Conservation (phyloP, 2,888 invertebrate genomes). For the Tillus elongatus region DNA sequence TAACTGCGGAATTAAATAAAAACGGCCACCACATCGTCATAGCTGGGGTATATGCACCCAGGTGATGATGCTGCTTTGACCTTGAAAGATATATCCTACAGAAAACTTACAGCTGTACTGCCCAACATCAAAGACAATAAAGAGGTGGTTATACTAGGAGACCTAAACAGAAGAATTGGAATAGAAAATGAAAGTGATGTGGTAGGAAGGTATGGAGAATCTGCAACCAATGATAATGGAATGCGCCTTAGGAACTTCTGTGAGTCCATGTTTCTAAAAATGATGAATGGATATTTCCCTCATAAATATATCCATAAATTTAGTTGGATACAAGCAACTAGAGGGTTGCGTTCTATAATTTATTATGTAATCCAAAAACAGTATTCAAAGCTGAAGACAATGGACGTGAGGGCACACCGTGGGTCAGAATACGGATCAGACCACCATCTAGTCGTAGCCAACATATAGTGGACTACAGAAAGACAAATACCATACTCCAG, state of each 20-base stretch:
- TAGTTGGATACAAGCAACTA: conserved; percentile 3
- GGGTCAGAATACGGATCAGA: conserved; percentile 4
- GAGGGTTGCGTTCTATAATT: conserved; percentile 3
- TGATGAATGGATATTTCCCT: conserved; percentile 3
- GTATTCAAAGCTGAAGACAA: not conserved
- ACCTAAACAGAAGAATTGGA: conserved; percentile 10
- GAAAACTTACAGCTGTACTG: conserved; percentile 8
- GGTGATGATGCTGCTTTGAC: conserved; percentile 6
- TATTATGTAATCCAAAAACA: conserved; percentile 1
- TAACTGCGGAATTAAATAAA: conserved; percentile 9
- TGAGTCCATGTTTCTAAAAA: conserved; percentile 5
- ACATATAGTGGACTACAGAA: conserved; percentile 7
- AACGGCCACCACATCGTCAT: conserved; percentile 11
- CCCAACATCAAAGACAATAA: conserved; percentile 9
- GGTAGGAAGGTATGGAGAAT: conserved; percentile 6
- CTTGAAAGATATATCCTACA: conserved; percentile 9
- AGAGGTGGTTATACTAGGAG: conserved; percentile 9
- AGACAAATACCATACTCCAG: not conserved
- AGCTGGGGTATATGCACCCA: conserved; percentile 10
- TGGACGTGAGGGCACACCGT: conserved; percentile 4
- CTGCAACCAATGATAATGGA: not conserved
- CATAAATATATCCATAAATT: conserved; percentile 1
- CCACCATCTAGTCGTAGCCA: conserved; percentile 4
- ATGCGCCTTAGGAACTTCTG: conserved; percentile 4
- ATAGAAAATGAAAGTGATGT: no score